Conservation (phyloP, 2,888 invertebrate species). For the Endomychus coccineus region DNA sequence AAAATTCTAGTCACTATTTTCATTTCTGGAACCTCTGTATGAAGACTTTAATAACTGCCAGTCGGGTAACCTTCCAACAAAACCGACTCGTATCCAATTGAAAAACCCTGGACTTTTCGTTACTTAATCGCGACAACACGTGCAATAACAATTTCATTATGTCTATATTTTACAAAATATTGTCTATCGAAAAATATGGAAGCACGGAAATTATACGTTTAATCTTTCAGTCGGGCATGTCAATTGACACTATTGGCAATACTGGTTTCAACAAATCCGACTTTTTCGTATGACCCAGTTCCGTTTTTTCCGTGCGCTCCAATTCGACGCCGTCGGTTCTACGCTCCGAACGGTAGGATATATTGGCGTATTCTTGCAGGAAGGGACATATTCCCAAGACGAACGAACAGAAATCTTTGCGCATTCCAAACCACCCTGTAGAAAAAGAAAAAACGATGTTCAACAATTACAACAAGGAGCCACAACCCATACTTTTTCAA, state of each 20-base stretch:
- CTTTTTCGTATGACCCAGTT: slow-evolving; percentile 59
- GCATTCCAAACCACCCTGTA: slow-evolving; percentile 97
- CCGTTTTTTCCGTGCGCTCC: slow-evolving; percentile 48
- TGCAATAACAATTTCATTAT: too few species aligned
- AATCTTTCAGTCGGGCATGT: slow-evolving; percentile 74
- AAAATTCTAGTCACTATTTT: too few species aligned
- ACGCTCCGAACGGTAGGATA: slow-evolving; percentile 77
- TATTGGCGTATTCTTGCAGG: slow-evolving; percentile 97
- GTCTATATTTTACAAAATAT: slow-evolving; percentile 11
- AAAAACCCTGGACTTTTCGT: too few species aligned
- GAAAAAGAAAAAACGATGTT: slow-evolving; percentile 30
- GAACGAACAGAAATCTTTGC: slow-evolving; percentile 96
- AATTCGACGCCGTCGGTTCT: slow-evolving; percentile 42
- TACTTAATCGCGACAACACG: too few species aligned
- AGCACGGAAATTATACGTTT: slow-evolving; percentile 8
- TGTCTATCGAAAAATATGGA: slow-evolving; percentile 6
- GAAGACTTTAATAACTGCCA: too few species aligned
- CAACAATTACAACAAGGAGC: too few species aligned
- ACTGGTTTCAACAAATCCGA: slow-evolving; percentile 77
- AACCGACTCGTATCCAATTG: too few species aligned
- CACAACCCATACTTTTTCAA: too few species aligned
- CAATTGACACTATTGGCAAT: slow-evolving; percentile 82
- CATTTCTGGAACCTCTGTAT: too few species aligned
- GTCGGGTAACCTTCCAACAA: too few species aligned
- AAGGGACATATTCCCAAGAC: slow-evolving; percentile 90